A percentile compares a stretch with the other conserved stretches of the same genome.
Evolutionary conservation across 2,113 vertebrate genomes (phyloP).

Genomic region (Pampusana beccarii): DNA sequence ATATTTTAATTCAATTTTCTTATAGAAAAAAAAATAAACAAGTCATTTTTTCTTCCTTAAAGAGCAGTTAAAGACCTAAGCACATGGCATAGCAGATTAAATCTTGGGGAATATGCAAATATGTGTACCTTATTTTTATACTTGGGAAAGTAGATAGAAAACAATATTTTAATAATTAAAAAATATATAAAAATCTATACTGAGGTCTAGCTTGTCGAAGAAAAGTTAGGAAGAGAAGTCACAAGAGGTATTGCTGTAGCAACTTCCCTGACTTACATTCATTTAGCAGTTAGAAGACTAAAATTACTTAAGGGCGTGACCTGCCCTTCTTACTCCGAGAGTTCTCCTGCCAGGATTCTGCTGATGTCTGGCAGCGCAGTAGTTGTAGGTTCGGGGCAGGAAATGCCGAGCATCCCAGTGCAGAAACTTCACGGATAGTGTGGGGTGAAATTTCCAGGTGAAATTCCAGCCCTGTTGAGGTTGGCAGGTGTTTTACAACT

Average conservation of each 20-base stretch:
- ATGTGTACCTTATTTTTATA: not conserved
- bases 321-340: not conserved
- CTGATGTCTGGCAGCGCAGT: not conserved
- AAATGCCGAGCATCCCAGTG: rapidly evolving
- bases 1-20: not conserved
- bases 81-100: not conserved
- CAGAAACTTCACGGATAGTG: rapidly evolving
- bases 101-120: not conserved
- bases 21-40: not conserved
- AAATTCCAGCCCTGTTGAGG: not conserved
- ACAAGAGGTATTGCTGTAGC: not conserved
- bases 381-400: no score
- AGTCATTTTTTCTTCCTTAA: not conserved
- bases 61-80: not conserved
- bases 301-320: not conserved
- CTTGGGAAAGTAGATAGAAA: not conserved
- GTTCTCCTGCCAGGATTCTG: not conserved
- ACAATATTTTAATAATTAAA: not conserved
- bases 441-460: not conserved
- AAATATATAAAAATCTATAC: not conserved
- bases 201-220: not conserved
- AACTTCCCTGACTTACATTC: not conserved
- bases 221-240: not conserved
- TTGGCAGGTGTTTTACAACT: not conserved
- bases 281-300: not conserved